A percentile compares a stretch with the other conserved stretches of the same genome.
These are phyloP conservation scores for Drosophila santomea DNA, from an alignment of 1,140 invertebrate species.

Conservation along the genomic window DNA sequence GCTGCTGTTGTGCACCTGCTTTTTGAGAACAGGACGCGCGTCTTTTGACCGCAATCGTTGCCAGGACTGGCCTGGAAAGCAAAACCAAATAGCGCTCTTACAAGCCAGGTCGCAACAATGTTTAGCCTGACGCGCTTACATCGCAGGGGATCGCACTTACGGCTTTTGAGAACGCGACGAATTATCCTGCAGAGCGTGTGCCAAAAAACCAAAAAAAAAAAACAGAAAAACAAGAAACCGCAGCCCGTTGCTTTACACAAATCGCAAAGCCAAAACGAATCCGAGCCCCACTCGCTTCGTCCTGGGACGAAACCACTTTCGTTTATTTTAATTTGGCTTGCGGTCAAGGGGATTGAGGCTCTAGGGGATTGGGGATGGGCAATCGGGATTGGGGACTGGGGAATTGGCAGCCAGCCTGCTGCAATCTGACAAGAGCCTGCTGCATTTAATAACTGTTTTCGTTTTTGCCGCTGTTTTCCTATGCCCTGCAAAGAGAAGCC, in stretches of 20 bases:
- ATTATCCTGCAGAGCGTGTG: slow-evolving; percentile 54
- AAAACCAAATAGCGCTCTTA: slow-evolving; percentile 53
- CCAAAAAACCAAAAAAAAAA: slow-evolving; percentile 57
- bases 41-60: slow-evolving; percentile 81
- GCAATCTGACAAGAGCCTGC: slow-evolving; percentile 79
- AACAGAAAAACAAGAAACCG: slow-evolving; percentile 45
- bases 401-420: slow-evolving; percentile 63
- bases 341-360: slow-evolving; percentile 43
- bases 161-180: not conserved
- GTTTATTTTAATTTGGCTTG: slow-evolving; percentile 82
- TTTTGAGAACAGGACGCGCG: slow-evolving; percentile 63
- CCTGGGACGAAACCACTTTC: slow-evolving; percentile 75
- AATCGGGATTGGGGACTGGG: slow-evolving; percentile 1
- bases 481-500: slow-evolving; percentile 18
- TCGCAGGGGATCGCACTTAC: slow-evolving; percentile 8
- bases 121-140: slow-evolving; percentile 72
- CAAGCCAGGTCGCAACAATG: slow-evolving; percentile 54
- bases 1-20: slow-evolving; percentile 50
- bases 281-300: slow-evolving; percentile 40
- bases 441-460: slow-evolving; percentile 83
- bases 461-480: slow-evolving; percentile 63
- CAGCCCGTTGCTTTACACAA: slow-evolving; percentile 38
- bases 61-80: slow-evolving; percentile 28
- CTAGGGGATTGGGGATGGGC: too few relatives aligned
- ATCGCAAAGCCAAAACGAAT: slow-evolving; percentile 42